Evolutionary conservation across 2,113 vertebrate species (phyloP).

Genomic region (Upupa epops): DNA sequence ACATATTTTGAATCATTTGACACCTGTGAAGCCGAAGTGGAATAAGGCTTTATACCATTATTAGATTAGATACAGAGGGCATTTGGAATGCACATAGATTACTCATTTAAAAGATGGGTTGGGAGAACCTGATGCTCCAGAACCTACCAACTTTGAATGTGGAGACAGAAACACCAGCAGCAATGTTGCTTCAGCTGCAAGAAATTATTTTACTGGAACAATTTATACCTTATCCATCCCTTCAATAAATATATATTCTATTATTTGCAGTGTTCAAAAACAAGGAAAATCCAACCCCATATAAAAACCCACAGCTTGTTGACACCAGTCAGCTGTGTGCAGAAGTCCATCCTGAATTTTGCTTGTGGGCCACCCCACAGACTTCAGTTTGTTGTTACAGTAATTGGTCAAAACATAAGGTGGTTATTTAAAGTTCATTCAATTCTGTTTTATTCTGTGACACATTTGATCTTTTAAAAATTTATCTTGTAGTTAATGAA

Average conservation of each 20-base stretch:
- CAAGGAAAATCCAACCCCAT: background rate
- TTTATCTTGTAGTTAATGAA: background rate
- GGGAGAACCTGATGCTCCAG: background rate
- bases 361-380: too few species aligned
- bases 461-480: background rate
- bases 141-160: background rate
- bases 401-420: background rate
- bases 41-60: constrained; percentile 4
- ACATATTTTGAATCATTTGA: background rate
- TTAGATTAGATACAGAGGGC: background rate
- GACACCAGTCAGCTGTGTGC: background rate
- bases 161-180: background rate
- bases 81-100: background rate
- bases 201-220: background rate
- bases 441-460: background rate
- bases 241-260: background rate
- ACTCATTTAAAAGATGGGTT: background rate
- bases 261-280: background rate
- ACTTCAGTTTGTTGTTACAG: rapidly evolving
- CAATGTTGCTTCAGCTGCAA: background rate
- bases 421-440: background rate
- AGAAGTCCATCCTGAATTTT: background rate
- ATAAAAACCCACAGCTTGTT: background rate
- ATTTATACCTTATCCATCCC: background rate
- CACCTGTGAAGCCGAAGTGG: background rate